Evolutionary conservation across 64 coral and sea anemone genomes (phyloP).

Genomic region (Hydrozoanthus tunicans): DNA sequence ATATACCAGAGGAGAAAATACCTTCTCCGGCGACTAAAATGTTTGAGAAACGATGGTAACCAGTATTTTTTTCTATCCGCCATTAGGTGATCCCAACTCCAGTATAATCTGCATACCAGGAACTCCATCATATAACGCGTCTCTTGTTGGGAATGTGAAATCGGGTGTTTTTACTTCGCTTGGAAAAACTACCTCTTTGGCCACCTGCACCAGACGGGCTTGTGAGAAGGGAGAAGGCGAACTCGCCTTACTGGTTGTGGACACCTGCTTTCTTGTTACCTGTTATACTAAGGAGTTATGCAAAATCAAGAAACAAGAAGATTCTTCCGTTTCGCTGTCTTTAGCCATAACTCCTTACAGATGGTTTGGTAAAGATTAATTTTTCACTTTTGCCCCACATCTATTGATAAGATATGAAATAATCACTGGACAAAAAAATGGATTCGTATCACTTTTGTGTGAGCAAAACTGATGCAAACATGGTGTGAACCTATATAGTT

Average conservation of each 20-base stretch:
- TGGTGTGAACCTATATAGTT: too few species aligned
- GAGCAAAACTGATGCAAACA: too few species aligned
- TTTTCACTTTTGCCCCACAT: not conserved
- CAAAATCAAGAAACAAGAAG: not conserved
- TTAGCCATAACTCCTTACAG: slow-evolving; percentile 66
- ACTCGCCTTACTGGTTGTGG: slow-evolving; percentile 66
- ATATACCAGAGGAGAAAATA: too few species aligned
- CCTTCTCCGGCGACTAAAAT: too few species aligned
- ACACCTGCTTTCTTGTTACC: slow-evolving; percentile 70
- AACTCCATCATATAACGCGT: slow-evolving; percentile 37
- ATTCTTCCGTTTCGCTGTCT: not conserved
- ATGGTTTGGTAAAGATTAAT: slow-evolving; percentile 70
- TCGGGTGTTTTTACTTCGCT: slow-evolving; percentile 74
- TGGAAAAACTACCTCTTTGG: slow-evolving; percentile 23
- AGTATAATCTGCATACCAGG: slow-evolving; percentile 72
- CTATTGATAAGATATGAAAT: not conserved
- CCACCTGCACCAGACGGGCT: slow-evolving; percentile 64
- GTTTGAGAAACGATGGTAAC: too few species aligned
- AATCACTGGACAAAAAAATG: not conserved
- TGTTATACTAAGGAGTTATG: slow-evolving; percentile 65
- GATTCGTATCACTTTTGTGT: too few species aligned
- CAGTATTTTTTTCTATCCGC: not conserved
- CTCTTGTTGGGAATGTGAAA: slow-evolving; percentile 57
- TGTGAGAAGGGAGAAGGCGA: slow-evolving; percentile 65
- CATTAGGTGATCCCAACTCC: slow-evolving; percentile 64